phyloP scores from a whole-genome alignment of 1,140 invertebrate species.

The Camponotus pennsylvanicus region DNA sequence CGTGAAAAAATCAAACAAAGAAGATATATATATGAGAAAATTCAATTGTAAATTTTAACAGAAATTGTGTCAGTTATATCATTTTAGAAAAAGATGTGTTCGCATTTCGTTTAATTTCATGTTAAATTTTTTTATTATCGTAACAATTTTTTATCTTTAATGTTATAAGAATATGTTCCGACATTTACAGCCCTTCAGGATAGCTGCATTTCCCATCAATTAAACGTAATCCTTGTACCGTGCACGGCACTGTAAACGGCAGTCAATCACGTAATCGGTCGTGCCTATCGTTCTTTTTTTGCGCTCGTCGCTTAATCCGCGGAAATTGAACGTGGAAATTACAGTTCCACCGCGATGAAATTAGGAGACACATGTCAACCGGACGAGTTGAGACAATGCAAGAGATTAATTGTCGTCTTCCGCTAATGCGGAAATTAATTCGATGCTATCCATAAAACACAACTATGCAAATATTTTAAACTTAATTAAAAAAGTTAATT shows the following conservation, averaged over 20 bases:
- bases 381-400: background rate
- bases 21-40: background rate
- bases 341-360: slow-evolving; percentile 36
- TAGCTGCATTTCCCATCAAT: slow-evolving; percentile 27
- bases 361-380: slow-evolving; percentile 43
- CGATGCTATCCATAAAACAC: background rate
- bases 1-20: background rate
- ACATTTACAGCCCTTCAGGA: background rate
- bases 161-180: background rate
- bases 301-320: slow-evolving; percentile 30
- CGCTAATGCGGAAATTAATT: slow-evolving; percentile 16
- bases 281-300: slow-evolving; percentile 36
- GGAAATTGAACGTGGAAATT: slow-evolving; percentile 59
- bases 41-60: background rate
- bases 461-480: background rate
- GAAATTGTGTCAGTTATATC: background rate
- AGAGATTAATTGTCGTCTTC: slow-evolving; percentile 42
- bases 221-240: slow-evolving; percentile 27
- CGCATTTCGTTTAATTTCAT: background rate
- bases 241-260: background rate
- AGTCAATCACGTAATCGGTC: slow-evolving; percentile 50
- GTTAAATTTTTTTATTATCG: background rate
- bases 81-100: background rate
- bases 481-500: background rate
- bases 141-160: background rate